Percentiles rank a stretch among this genome's conserved stretches.
Conservation (phyloP, 2,888 invertebrate species). For the Andrena fulva region DNA sequence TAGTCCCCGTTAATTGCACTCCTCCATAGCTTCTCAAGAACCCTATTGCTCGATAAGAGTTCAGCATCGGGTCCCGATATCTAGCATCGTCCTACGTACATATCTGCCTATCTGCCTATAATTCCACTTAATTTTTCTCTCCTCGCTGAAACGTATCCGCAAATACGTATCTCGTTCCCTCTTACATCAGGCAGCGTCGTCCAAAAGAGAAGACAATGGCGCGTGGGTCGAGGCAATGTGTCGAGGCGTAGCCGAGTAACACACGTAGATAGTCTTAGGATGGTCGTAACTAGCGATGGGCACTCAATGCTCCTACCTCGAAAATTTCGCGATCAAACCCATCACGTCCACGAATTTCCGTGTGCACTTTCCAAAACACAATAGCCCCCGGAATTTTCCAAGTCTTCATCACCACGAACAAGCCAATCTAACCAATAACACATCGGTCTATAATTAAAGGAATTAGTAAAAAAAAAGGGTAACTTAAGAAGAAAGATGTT, state of each 20-base stretch:
- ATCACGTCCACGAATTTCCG: not conserved
- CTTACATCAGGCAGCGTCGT: conserved; percentile 69
- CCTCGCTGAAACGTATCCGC: conserved; percentile 70
- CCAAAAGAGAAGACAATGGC: conserved; percentile 82
- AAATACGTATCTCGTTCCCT: conserved; percentile 59
- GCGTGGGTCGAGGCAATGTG: conserved; percentile 83
- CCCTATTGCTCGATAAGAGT: conserved; percentile 16
- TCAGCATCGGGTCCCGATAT: conserved; percentile 49
- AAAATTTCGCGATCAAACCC: conserved; percentile 41
- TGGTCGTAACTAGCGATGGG: conserved; percentile 62
- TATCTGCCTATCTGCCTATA: conserved; percentile 69
- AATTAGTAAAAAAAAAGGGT: no score
- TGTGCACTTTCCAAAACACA: not conserved
- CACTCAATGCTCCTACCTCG: conserved; percentile 30
- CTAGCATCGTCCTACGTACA: conserved; percentile 67
- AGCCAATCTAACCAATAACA: no score
- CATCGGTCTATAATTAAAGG: no score
- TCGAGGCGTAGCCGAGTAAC: conserved; percentile 75
- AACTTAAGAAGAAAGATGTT: no score
- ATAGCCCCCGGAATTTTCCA: not conserved
- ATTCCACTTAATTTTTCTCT: conserved; percentile 63
- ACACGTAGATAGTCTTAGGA: conserved; percentile 68
- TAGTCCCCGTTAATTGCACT: conserved; percentile 36
- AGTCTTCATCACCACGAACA: not conserved
- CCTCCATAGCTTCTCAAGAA: conserved; percentile 2